Evolutionary conservation across 2,888 invertebrate species (phyloP), one percentile per base, ranked within the genome.

Genomic region (Ectobius pallidus): DNA sequence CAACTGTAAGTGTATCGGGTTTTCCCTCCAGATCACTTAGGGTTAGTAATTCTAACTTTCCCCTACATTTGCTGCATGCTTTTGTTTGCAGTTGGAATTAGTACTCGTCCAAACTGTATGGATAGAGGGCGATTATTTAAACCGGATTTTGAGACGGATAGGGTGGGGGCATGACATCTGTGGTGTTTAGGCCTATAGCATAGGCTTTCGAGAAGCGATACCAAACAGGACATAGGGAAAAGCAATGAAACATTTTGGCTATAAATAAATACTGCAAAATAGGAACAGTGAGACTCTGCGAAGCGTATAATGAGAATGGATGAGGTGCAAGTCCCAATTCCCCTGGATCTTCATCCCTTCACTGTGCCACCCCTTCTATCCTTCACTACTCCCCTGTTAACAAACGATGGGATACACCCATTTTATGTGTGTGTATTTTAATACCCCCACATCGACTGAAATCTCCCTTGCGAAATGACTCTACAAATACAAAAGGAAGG

Each of bases 271-370:
- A 70, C 58, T 25, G 18, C 42, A 61, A 58, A 70, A 61, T 61
- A 34, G 39, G 70, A 3, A 46, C 4, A 44, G 30, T 14, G 39
- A 20, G 62, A 20, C 18, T 63, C 46, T 52, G 52, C 44, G 71
- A 42, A 34, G 46, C 72, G 62, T 73, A 69, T 73, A 73, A 73
- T 73, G 72, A 69, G 72, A 69, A 73, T 69, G 58, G 58, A 73
- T 73, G 72, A 69, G 72, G 69, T 73, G 63, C 34, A 73, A 39
- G 44, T 65, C 65, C 46, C 65, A 65, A 65, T 65, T 65, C 65
- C 65, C 65, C 62, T 62, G 22, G 20, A 62, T 65, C 65, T 65
- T 65, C 65, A 46, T 42, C 46, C 65, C 46, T 22, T 61, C 61
- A 61, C 32, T 61, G 18, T n/a, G n/a, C 61, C 27, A 18, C 61